Percentiles rank a stretch among this genome's conserved stretches.
Evolutionary conservation across 2,797 vertebrate species (phyloP).

Genomic region (Halcyon chelicuti): DNA sequence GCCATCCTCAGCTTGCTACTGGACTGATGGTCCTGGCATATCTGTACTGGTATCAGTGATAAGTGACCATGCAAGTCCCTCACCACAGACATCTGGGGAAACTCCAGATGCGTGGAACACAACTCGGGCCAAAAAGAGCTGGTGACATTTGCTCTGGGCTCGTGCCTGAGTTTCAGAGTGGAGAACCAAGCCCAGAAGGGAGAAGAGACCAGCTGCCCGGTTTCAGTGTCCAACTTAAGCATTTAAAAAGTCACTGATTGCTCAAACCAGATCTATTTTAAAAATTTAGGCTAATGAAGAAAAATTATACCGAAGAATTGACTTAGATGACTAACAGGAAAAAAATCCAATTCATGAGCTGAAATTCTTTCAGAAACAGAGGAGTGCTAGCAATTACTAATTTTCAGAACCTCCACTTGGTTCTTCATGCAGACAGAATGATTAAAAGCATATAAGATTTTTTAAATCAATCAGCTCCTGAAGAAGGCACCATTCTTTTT

Average conservation of each 20-base stretch:
- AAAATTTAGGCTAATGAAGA: background rate
- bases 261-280: background rate
- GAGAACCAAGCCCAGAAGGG: background rate
- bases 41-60: background rate
- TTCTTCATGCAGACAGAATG: background rate
- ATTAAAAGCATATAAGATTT: background rate
- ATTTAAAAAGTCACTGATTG: background rate
- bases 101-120: background rate
- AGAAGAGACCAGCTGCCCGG: background rate
- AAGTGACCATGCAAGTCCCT: background rate
- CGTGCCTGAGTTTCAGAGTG: background rate
- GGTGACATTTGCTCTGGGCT: constrained; percentile 32
- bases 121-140: background rate
- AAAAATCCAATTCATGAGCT: background rate
- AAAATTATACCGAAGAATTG: background rate
- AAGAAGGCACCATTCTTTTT: background rate
- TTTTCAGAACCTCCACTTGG: background rate
- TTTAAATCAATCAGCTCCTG: background rate
- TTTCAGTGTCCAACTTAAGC: background rate
- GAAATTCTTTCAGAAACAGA: background rate
- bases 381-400: background rate
- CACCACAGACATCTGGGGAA: background rate
- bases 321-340: background rate
- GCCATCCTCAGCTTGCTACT: accelerated
- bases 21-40: background rate